phyloP scores from a whole-genome alignment of 2,113 vertebrate species.

The Cettia cetti region DNA sequence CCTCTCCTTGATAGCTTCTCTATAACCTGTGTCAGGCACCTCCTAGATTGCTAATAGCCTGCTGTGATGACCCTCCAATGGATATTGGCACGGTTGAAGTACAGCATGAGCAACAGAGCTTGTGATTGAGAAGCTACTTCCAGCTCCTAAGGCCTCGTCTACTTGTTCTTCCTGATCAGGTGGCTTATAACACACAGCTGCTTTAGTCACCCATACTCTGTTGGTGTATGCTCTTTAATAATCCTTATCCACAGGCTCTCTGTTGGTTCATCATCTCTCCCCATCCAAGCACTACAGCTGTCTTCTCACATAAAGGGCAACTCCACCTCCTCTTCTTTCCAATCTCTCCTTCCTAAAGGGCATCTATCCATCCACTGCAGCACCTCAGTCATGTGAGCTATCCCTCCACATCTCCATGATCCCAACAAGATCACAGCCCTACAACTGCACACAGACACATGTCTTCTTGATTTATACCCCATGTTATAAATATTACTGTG shows the following conservation, averaged over 20 bases:
- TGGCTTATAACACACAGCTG: neutral
- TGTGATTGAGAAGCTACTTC: neutral
- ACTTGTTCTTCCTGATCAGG: neutral
- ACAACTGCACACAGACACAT: neutral
- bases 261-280: neutral
- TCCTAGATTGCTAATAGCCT: neutral
- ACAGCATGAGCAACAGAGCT: neutral
- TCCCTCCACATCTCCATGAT: neutral
- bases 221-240: neutral
- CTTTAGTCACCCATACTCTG: neutral
- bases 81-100: neutral
- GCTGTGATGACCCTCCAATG: neutral
- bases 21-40: neutral
- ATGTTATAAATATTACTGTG: neutral
- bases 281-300: neutral
- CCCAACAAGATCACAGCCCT: neutral
- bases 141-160: neutral
- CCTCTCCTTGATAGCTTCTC: neutral
- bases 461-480: neutral
- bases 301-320: neutral
- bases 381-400: neutral
- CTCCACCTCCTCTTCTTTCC: neutral
- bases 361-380: neutral
- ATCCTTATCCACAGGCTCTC: neutral
- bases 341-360: neutral